These are phyloP conservation scores for Frankliniella fusca DNA, from an alignment of 2,888 invertebrate species.

Conservation along the genomic window DNA sequence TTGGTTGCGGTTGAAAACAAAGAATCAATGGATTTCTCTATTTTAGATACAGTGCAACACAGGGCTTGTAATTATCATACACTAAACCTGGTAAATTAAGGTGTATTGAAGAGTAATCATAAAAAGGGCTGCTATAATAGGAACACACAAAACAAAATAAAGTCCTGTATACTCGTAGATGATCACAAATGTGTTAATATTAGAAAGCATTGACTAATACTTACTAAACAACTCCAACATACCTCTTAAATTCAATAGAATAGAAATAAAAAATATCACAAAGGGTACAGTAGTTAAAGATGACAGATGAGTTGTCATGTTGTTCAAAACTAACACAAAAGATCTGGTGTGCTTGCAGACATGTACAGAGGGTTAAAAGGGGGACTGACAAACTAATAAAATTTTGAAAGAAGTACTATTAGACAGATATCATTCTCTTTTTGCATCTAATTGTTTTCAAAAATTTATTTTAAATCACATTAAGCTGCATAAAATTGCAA, in stretches of 20 bases:
- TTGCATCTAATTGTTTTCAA: not conserved
- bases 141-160: no score
- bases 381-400: not conserved
- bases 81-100: not conserved
- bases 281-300: not conserved
- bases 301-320: not conserved
- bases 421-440: not conserved
- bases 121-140: no score
- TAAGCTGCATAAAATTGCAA: not conserved
- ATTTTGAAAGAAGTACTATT: not conserved
- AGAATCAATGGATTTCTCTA: no score
- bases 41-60: not conserved
- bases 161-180: no score
- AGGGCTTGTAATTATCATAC: not conserved
- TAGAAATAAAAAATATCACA: not conserved
- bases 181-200: no score
- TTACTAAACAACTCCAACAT: no score
- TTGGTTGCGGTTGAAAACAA: no score
- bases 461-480: not conserved
- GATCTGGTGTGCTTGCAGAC: not conserved
- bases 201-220: no score
- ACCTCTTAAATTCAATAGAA: no score
- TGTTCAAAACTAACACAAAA: not conserved
- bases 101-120: no score
- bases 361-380: not conserved